phyloP scores from a whole-genome alignment of 2,113 vertebrate species.

The Mesembrinibis cayennensis region DNA sequence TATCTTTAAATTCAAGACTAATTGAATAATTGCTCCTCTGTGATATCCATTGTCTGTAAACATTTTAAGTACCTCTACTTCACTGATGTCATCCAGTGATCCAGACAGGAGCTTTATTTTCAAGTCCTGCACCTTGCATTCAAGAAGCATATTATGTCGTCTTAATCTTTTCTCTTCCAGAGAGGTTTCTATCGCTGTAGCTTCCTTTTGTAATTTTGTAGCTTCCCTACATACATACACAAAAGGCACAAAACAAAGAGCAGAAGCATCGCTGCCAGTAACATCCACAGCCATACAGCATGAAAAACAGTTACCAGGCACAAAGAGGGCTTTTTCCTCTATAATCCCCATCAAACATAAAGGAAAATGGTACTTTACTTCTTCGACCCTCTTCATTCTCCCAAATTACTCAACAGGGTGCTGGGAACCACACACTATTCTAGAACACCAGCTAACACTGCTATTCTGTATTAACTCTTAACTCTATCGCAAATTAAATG shows the following conservation, averaged over 20 bases:
- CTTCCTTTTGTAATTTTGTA: conserved; percentile 81
- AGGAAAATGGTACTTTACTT: background rate
- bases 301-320: background rate
- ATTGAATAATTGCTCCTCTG: background rate
- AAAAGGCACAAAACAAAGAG: background rate
- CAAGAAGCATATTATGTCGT: conserved; percentile 87
- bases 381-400: background rate
- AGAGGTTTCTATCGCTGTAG: conserved; percentile 73
- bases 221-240: conserved; percentile 78
- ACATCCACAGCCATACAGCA: background rate
- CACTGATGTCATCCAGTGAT: conserved; percentile 85
- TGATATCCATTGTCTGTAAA: background rate
- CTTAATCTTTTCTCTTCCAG: conserved; percentile 84
- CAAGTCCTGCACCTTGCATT: conserved; percentile 86
- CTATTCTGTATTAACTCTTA: background rate
- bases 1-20: background rate
- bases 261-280: background rate
- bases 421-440: background rate
- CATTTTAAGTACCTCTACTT: conserved; percentile 79
- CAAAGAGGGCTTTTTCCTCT: background rate
- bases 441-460: background rate
- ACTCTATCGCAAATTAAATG: background rate
- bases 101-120: conserved; percentile 80
- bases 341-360: background rate
- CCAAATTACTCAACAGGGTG: background rate